phyloP scores from a whole-genome alignment of 2,113 vertebrate genomes.

The Epinephelus cyanopodus region DNA sequence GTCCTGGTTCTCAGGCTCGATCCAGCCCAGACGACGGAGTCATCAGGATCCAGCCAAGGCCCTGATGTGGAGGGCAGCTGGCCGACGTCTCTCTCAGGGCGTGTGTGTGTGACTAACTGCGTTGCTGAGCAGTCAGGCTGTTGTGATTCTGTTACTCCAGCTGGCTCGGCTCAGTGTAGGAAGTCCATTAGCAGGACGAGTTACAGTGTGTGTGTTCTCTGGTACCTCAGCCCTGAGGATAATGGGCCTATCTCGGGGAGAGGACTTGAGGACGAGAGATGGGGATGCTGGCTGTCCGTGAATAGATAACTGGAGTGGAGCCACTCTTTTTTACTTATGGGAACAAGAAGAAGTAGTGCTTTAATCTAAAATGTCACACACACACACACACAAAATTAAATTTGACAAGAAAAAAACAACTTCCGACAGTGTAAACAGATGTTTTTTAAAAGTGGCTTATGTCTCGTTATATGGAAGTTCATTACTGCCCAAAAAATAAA shows the following conservation, averaged over 20 bases:
- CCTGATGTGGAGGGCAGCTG: slow-evolving; percentile 35
- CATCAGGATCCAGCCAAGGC: slow-evolving; percentile 27
- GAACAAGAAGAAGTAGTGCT: not conserved
- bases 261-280: slow-evolving; percentile 37
- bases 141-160: slow-evolving; percentile 64
- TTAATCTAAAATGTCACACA: not conserved
- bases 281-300: not conserved
- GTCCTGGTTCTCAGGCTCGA: slow-evolving; percentile 25
- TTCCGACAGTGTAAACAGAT: not conserved
- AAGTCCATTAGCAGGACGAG: slow-evolving; percentile 54
- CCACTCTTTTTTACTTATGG: not conserved
- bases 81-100: slow-evolving; percentile 20
- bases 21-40: slow-evolving; percentile 38
- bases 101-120: slow-evolving; percentile 42
- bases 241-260: slow-evolving; percentile 31
- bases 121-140: slow-evolving; percentile 62
- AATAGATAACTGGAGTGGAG: not conserved
- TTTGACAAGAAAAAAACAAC: too few species aligned
- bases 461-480: not conserved
- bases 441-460: not conserved
- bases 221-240: not conserved
- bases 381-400: too few species aligned
- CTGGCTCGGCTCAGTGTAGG: slow-evolving; percentile 55
- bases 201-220: slow-evolving; percentile 44
- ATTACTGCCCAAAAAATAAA: not conserved